Percentiles rank a stretch among this genome's conserved stretches.
Conservation (phyloP, 2,113 vertebrate genomes). For the Cinclus mexicanus region DNA sequence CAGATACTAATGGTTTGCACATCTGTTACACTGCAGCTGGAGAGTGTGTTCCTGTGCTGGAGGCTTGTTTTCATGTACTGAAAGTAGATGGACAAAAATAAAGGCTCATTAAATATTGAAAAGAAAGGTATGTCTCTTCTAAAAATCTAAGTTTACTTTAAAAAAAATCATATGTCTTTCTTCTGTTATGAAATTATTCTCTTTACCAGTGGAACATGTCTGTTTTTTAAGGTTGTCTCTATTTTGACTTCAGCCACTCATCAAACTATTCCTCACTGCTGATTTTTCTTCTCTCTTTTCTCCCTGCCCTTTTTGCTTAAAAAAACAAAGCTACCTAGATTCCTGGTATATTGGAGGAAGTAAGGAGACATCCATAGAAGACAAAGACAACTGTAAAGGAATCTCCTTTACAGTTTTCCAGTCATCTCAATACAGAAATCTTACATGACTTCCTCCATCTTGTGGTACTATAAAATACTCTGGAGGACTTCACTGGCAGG, state of each 20-base stretch:
- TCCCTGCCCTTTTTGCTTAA: not conserved
- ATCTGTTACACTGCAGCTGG: constrained; percentile 62
- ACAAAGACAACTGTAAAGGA: not conserved
- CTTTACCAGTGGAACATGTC: not conserved
- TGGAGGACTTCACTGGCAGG: not conserved
- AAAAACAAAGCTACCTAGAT: not conserved
- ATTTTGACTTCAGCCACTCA: not conserved
- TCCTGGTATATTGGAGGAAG: not conserved
- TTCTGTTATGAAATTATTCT: not conserved
- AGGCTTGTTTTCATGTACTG: not conserved
- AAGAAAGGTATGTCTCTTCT: not conserved
- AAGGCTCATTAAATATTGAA: constrained; percentile 58
- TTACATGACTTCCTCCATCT: not conserved
- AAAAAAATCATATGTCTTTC: not conserved
- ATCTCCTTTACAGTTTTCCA: not conserved
- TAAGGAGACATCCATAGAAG: not conserved
- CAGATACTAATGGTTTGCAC: constrained; percentile 67
- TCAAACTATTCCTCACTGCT: not conserved
- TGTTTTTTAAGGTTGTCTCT: not conserved
- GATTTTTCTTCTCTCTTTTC: not conserved
- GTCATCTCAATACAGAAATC: not conserved
- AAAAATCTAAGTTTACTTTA: not conserved
- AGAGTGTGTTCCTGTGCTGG: constrained; percentile 1
- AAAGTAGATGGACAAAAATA: constrained; percentile 39
- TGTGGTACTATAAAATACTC: not conserved